These are phyloP conservation scores for Catharus minimus DNA, from an alignment of 2,113 vertebrate genomes.

Conservation along the genomic window DNA sequence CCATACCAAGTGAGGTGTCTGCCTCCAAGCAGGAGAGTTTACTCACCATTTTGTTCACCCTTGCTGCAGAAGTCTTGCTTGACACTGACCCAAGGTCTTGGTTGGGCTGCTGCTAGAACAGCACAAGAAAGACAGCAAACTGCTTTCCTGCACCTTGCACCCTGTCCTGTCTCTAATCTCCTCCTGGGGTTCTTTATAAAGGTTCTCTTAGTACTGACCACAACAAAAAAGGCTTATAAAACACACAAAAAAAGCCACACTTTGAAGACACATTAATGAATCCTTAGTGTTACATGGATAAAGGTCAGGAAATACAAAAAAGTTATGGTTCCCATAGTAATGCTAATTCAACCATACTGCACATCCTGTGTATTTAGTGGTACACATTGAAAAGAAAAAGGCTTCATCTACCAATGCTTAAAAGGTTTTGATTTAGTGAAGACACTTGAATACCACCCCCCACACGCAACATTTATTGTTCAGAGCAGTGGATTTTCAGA, in stretches of 20 bases:
- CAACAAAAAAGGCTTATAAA: neutral
- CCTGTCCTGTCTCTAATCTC: neutral
- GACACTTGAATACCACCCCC: neutral
- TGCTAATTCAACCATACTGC: neutral
- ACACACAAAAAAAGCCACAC: neutral
- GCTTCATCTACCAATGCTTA: neutral
- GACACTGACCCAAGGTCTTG: neutral
- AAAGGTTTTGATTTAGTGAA: neutral
- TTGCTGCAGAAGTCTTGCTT: neutral
- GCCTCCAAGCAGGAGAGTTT: neutral
- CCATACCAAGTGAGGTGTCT: neutral
- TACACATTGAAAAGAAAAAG: neutral
- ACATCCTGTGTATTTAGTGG: neutral
- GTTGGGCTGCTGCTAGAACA: neutral
- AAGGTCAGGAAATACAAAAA: constrained; percentile 13
- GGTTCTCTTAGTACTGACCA: neutral
- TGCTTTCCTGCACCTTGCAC: neutral
- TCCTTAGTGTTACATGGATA: neutral
- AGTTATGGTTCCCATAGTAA: constrained; percentile 17
- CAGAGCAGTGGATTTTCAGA: neutral
- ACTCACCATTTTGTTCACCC: neutral
- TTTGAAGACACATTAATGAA: neutral
- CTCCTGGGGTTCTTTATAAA: neutral
- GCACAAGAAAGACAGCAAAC: neutral
- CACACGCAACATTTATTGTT: neutral